phyloP scores from a whole-genome alignment of 2,797 vertebrate species.

The Periparus ater region DNA sequence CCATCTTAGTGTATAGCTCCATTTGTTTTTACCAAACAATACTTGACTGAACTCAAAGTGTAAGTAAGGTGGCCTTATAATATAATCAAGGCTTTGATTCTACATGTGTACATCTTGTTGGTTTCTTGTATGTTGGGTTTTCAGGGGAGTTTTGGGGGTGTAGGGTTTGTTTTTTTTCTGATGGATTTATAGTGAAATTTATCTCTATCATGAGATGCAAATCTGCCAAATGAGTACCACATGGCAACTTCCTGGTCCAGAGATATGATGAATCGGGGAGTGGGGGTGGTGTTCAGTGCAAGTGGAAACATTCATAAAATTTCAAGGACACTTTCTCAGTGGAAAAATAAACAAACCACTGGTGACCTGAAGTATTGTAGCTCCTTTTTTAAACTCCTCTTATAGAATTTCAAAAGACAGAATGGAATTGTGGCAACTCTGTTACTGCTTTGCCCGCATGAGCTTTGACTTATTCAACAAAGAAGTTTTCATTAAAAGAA shows the following conservation, averaged over 20 bases:
- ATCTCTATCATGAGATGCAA: fast-evolving
- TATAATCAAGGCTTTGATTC: background rate
- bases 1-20: background rate
- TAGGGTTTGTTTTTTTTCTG: background rate
- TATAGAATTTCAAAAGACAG: background rate
- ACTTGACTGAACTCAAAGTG: background rate
- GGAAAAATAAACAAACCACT: background rate
- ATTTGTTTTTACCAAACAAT: background rate
- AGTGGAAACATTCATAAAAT: background rate
- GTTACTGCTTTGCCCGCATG: background rate
- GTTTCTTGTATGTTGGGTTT: background rate
- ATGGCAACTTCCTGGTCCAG: background rate
- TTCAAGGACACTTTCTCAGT: background rate
- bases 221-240: background rate
- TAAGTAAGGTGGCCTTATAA: background rate
- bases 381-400: background rate
- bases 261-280: fast-evolving
- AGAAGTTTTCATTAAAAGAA: background rate
- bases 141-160: fast-evolving
- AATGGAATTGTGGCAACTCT: background rate
- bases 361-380: background rate
- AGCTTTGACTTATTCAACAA: background rate
- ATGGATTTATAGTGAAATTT: background rate
- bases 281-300: background rate
- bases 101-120: background rate